A percentile compares a stretch with the other conserved stretches of the same genome.
Conservation (phyloP, 2,888 invertebrate genomes). For the Thelaira solivaga region DNA sequence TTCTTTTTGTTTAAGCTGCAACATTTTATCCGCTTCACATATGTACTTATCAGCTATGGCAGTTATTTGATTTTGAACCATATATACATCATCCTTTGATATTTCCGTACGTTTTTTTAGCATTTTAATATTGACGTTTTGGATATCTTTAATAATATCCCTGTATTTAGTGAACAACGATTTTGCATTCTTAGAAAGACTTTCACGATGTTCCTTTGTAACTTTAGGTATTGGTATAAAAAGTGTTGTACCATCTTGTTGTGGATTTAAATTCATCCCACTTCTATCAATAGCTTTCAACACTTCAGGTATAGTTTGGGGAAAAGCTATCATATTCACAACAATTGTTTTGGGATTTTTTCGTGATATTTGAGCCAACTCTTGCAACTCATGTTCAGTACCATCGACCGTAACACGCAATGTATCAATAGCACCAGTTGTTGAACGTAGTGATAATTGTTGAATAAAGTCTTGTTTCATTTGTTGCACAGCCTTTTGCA, state of each 20-base stretch:
- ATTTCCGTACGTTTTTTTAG: slow-evolving; percentile 84
- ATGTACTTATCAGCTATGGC: slow-evolving; percentile 84
- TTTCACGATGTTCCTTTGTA: slow-evolving; percentile 94
- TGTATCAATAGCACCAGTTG: slow-evolving; percentile 88
- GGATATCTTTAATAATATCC: slow-evolving; percentile 85
- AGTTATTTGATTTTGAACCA: slow-evolving; percentile 84
- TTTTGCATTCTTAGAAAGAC: slow-evolving; percentile 92
- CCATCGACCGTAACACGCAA: slow-evolving; percentile 86
- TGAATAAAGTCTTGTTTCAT: slow-evolving; percentile 89
- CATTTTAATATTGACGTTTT: slow-evolving; percentile 84
- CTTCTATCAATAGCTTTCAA: slow-evolving; percentile 86
- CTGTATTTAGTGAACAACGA: slow-evolving; percentile 87
- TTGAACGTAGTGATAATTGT: slow-evolving; percentile 87
- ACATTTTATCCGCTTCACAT: slow-evolving; percentile 81
- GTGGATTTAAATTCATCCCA: slow-evolving; percentile 94
- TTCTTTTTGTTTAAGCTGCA: slow-evolving; percentile 86
- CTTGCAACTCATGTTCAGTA: slow-evolving; percentile 88
- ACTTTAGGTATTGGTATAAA: slow-evolving; percentile 94
- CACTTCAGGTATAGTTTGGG: slow-evolving; percentile 89
- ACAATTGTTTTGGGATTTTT: slow-evolving; percentile 92
- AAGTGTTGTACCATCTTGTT: slow-evolving; percentile 94
- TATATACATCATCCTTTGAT: slow-evolving; percentile 84
- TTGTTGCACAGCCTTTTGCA: slow-evolving; percentile 82
- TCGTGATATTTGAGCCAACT: slow-evolving; percentile 90
- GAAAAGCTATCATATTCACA: slow-evolving; percentile 89